Conservation (phyloP, 2,797 vertebrate genomes). For the Poeciliopsis presidionis region DNA sequence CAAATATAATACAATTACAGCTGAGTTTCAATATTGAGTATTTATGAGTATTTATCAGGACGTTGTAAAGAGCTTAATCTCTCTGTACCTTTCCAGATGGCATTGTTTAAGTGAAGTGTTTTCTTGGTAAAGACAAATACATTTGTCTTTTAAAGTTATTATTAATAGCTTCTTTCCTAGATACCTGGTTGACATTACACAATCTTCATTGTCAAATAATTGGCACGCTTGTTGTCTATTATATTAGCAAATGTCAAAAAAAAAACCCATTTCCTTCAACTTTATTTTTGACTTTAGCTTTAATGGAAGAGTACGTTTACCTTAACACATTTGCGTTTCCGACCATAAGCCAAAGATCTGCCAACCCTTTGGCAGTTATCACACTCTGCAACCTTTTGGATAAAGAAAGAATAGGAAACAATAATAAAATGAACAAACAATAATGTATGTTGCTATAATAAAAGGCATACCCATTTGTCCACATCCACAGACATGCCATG, state of each 20-base stretch:
- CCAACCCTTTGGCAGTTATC: background rate
- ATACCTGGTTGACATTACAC: background rate
- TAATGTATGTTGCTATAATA: background rate
- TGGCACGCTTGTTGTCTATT: background rate
- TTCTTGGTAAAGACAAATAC: background rate
- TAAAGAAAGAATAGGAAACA: background rate
- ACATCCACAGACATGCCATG: constrained; percentile 4
- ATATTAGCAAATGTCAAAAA: background rate
- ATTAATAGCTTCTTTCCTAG: background rate
- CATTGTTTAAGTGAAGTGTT: background rate
- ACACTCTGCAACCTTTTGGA: constrained; percentile 1
- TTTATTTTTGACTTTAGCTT: background rate
- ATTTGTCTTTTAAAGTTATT: background rate
- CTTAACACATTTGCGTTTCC: background rate
- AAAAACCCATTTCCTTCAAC: too few species aligned
- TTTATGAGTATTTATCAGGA: background rate
- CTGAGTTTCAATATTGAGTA: background rate
- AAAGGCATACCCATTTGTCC: constrained; percentile 4
- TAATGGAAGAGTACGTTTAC: background rate
- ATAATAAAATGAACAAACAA: background rate
- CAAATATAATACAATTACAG: background rate
- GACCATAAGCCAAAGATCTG: background rate
- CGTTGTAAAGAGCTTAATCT: background rate
- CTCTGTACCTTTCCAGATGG: background rate
- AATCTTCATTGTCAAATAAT: background rate